Evolutionary conservation across 1,140 invertebrate species (phyloP).

Genomic region (Cryptotermes secundus): DNA sequence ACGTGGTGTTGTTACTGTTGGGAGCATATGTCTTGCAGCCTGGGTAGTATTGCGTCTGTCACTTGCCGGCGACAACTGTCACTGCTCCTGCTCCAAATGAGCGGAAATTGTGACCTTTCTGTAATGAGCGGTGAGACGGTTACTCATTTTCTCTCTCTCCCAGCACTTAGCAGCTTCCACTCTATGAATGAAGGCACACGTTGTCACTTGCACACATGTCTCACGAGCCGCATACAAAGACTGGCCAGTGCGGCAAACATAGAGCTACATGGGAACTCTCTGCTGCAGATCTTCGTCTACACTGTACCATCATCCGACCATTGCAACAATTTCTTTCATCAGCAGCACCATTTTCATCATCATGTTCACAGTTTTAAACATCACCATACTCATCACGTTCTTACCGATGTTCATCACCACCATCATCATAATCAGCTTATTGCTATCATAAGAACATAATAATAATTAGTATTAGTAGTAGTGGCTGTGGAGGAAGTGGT

Average conservation of each 20-base stretch:
- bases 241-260: not conserved
- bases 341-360: too few species aligned
- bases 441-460: too few species aligned
- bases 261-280: too few species aligned
- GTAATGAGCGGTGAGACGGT: slow-evolving; percentile 8
- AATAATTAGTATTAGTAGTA: too few species aligned
- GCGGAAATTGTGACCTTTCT: slow-evolving; percentile 18
- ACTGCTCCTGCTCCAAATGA: not conserved
- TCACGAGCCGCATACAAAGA: not conserved
- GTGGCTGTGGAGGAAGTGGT: too few species aligned
- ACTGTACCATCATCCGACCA: too few species aligned
- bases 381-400: too few species aligned
- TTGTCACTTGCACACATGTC: not conserved
- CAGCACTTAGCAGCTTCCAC: not conserved
- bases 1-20: not conserved
- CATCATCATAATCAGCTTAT: too few species aligned
- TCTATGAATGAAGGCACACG: not conserved
- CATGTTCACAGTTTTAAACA: too few species aligned
- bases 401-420: too few species aligned
- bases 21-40: not conserved
- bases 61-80: not conserved
- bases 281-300: too few species aligned
- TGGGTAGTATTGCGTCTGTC: not conserved
- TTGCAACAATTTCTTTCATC: too few species aligned
- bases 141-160: not conserved